Evolutionary conservation across 2,888 invertebrate species (phyloP).

Genomic region (Eupithecia abbreviata): DNA sequence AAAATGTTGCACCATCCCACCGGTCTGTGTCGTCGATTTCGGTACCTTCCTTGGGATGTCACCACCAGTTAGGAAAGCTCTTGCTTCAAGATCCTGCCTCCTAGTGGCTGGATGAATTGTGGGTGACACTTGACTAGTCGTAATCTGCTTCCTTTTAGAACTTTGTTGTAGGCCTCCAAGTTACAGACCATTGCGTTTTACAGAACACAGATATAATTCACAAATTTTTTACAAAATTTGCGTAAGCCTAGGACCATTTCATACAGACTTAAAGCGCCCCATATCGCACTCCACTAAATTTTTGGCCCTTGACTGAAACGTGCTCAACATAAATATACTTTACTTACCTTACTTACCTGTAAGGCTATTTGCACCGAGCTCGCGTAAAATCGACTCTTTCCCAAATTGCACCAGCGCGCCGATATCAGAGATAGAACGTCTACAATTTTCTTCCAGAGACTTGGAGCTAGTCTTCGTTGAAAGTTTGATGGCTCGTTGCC

Average conservation of each 20-base stretch:
- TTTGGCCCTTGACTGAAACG: neutral
- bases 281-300: neutral
- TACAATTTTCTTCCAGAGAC: slow-evolving; percentile 33
- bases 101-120: neutral
- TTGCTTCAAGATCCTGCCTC: neutral
- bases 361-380: neutral
- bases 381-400: neutral
- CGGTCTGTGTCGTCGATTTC: too few relatives aligned
- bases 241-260: neutral
- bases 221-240: neutral
- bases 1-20: too few relatives aligned
- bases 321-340: neutral
- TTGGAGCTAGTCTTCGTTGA: slow-evolving; percentile 31
- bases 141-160: neutral
- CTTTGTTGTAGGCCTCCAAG: neutral
- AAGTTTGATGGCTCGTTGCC: slow-evolving; percentile 52
- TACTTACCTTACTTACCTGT: too few relatives aligned
- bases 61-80: neutral
- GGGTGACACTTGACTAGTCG: neutral
- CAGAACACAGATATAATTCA: too few relatives aligned
- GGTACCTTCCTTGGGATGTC: too few relatives aligned
- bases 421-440: slow-evolving; percentile 25
- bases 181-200: neutral
- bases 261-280: neutral
- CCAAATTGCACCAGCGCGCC: slow-evolving; percentile 12